Percentiles rank a stretch among this genome's conserved stretches.
phyloP scores from a whole-genome alignment of 2,797 vertebrate genomes.

The Oreochromis mossambicus region DNA sequence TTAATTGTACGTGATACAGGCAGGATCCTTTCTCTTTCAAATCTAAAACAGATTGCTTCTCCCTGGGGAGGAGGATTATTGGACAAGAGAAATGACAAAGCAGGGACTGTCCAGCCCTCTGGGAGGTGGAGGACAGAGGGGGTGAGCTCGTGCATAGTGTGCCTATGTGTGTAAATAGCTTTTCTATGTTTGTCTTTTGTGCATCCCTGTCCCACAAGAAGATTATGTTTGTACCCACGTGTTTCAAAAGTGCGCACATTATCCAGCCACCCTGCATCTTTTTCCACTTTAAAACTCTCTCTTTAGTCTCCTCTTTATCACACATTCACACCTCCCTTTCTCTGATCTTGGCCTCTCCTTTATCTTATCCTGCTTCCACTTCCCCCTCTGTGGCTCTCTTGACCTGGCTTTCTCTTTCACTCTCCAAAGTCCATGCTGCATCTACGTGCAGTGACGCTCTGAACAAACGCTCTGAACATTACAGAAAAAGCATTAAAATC shows the following conservation, averaged over 20 bases:
- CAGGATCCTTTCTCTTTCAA: slow-evolving; percentile 71
- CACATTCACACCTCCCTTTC: slow-evolving; percentile 39
- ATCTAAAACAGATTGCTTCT: slow-evolving; percentile 80
- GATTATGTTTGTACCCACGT: slow-evolving; percentile 51
- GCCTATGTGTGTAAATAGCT: slow-evolving; percentile 15
- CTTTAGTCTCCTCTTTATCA: slow-evolving; percentile 16
- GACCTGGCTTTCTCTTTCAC: slow-evolving; percentile 34
- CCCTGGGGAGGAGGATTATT: slow-evolving; percentile 71
- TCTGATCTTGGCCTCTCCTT: slow-evolving; percentile 38
- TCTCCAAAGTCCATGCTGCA: slow-evolving; percentile 36
- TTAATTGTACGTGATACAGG: slow-evolving; percentile 78
- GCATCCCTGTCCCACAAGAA: slow-evolving; percentile 17
- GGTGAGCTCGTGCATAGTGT: slow-evolving; percentile 32
- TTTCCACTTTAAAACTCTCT: slow-evolving; percentile 3
- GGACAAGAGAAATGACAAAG: slow-evolving; percentile 71
- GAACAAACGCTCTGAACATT: slow-evolving; percentile 44
- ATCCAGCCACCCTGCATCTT: background rate
- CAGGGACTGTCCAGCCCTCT: slow-evolving; percentile 66
- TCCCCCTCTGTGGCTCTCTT: slow-evolving; percentile 35
- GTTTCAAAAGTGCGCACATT: slow-evolving; percentile 36
- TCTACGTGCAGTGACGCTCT: slow-evolving; percentile 39
- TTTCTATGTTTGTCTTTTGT: slow-evolving; percentile 42
- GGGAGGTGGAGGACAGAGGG: slow-evolving; percentile 36
- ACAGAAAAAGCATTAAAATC: slow-evolving; percentile 25
- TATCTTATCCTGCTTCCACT: slow-evolving; percentile 23